Percentiles rank a stretch among this genome's conserved stretches.
Conservation (phyloP, 2,888 invertebrate genomes). For the Nymphalis urticae region DNA sequence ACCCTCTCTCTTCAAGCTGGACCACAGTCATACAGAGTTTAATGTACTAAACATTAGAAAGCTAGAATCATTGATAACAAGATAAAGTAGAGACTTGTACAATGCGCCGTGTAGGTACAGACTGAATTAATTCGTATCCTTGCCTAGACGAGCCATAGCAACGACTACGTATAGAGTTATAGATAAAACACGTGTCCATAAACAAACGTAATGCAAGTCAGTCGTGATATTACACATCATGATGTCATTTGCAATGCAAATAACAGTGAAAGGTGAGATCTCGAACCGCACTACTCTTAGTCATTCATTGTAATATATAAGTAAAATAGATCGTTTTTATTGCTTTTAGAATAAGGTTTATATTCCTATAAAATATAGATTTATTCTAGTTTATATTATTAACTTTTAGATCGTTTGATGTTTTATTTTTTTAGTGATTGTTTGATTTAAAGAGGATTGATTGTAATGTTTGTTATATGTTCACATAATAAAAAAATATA, state of each 20-base stretch:
- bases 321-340: not conserved
- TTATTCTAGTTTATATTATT: not conserved
- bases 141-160: not conserved
- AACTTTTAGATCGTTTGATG: not conserved
- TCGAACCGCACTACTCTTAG: conserved; percentile 26
- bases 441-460: not conserved
- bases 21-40: no score
- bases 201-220: conserved; percentile 22
- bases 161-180: not conserved
- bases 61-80: conserved; percentile 4
- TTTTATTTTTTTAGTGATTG: not conserved
- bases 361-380: not conserved
- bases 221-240: conserved; percentile 37
- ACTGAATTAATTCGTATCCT: not conserved
- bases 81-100: not conserved
- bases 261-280: conserved; percentile 42
- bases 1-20: no score
- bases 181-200: conserved; percentile 19
- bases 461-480: no score
- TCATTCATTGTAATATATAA: conserved; percentile 23
- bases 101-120: no score
- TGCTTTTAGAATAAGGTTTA: not conserved
- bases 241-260: conserved; percentile 45
- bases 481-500: no score
- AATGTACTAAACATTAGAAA: no score